Base-by-base conservation (phyloP, 1,140 invertebrate species). In the Ephestia elutella region DNA sequence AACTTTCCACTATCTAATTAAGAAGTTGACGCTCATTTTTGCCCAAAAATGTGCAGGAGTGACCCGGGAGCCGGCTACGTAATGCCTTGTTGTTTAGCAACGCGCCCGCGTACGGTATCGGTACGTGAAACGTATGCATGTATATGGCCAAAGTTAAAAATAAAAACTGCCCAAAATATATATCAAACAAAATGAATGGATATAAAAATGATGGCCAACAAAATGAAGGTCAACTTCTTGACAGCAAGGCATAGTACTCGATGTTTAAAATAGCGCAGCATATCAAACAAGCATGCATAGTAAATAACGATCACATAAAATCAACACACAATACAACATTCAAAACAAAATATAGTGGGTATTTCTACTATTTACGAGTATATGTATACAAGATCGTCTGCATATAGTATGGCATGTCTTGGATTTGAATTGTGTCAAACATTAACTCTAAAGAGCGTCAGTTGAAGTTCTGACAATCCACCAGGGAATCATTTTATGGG, bases 1-100 rank as follows among this genome's bases (percentile, higher is more conserved):
- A 78, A 76, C 66, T 80, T 80, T 86, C 71, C 78, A 79, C 82
- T 86, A 90, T 84, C 84, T 85, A 84, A 84, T 78, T 94, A 94
- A 96, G 95, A 96, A 96, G 95, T 96, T 96, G 95, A 96, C 95
- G 95, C 93, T 96, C 94, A 95, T 95, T 95, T 95, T 95, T 94
- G 94, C 94, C 94, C 94, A 94, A 92, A 91, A 83, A 79, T 78
- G 80, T 86, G 89, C 82, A 86, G 85, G 82, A 86, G 79, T 83
- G 80, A 77, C 75, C 75, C 77, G 79, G 81, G 79, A 80, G 78
- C 80, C 78, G 80, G 73, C 76, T 78, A 80, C 78, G 80, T 81
- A 80, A 82, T 82, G 83, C 81, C 80, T 84, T 86, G 80, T 84
- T 80, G 74, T 73, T 73, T 82, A 80, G 75, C 79, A 82, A 84